Evolutionary conservation across 35 echinoderm and acorn worm species (phyloP).

Genomic region (Anneissia japonica): DNA sequence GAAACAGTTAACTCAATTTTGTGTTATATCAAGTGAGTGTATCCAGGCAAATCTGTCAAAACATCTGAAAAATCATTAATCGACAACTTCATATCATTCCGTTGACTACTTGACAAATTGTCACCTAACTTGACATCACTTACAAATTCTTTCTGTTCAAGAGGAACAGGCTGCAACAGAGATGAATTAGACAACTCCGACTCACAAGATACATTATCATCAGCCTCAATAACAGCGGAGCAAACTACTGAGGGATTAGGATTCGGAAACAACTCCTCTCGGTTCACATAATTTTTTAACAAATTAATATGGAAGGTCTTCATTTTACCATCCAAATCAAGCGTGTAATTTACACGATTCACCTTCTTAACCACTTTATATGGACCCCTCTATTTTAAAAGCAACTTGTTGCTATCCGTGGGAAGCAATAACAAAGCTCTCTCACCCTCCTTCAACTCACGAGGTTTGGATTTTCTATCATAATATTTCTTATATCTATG

Average conservation of each 20-base stretch:
- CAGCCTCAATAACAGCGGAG: neutral
- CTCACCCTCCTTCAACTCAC: neutral
- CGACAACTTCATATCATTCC: neutral
- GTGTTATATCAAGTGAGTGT: constrained; percentile 8
- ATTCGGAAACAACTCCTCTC: neutral
- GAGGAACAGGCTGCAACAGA: neutral
- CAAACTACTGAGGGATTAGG: too few species aligned
- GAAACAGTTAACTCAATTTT: constrained; percentile 6
- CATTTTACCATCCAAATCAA: neutral
- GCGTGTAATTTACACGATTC: neutral
- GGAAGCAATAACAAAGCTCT: neutral
- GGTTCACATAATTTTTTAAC: neutral
- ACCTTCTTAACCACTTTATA: neutral
- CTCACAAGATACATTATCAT: neutral
- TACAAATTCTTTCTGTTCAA: neutral
- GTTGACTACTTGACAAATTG: neutral
- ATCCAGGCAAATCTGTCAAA: constrained; percentile 25
- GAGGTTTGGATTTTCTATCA: neutral
- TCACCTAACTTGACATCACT: constrained; percentile 16
- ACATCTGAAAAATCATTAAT: neutral
- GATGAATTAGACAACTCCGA: neutral
- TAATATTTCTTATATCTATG: neutral
- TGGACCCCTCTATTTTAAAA: neutral
- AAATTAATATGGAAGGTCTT: neutral
- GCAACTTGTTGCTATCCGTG: too few species aligned